Evolutionary conservation across 2,797 vertebrate species (phyloP).

Genomic region (Neomorphus geoffroyi): DNA sequence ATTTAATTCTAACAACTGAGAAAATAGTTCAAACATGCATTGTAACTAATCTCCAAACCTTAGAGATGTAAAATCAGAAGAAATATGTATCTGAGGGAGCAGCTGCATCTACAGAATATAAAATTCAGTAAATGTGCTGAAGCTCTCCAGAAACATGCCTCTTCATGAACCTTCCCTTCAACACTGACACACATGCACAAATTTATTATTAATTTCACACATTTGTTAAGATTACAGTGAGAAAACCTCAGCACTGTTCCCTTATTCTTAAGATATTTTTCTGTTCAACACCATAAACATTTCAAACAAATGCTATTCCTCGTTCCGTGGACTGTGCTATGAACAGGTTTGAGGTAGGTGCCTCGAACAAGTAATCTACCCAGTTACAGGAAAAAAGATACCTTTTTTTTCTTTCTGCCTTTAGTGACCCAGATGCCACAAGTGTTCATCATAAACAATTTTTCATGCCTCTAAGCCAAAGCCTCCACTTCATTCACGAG

Average conservation of each 20-base stretch:
- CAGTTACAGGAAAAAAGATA: background rate
- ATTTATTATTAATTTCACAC: background rate
- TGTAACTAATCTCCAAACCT: slow-evolving; percentile 23
- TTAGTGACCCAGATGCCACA: background rate
- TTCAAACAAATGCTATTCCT: background rate
- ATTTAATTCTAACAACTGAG: slow-evolving; percentile 42
- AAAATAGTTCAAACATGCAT: slow-evolving; percentile 11
- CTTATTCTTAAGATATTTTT: background rate
- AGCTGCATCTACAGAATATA: background rate
- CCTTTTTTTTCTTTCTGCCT: background rate
- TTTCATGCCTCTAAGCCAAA: background rate
- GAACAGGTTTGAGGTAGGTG: background rate
- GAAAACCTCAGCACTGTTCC: background rate
- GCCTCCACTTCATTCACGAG: background rate
- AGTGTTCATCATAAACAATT: background rate
- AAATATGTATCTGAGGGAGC: background rate
- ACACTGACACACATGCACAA: background rate
- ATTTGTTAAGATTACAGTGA: background rate
- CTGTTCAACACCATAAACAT: background rate
- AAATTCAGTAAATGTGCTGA: background rate
- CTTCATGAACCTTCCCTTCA: background rate
- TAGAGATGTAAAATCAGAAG: slow-evolving; percentile 25
- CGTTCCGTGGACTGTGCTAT: background rate
- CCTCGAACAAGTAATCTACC: background rate
- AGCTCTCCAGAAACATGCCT: background rate